Evolutionary conservation across 2,888 invertebrate genomes (phyloP), one percentile per base, ranked within the genome.

Genomic region (Pomacea canaliculata): DNA sequence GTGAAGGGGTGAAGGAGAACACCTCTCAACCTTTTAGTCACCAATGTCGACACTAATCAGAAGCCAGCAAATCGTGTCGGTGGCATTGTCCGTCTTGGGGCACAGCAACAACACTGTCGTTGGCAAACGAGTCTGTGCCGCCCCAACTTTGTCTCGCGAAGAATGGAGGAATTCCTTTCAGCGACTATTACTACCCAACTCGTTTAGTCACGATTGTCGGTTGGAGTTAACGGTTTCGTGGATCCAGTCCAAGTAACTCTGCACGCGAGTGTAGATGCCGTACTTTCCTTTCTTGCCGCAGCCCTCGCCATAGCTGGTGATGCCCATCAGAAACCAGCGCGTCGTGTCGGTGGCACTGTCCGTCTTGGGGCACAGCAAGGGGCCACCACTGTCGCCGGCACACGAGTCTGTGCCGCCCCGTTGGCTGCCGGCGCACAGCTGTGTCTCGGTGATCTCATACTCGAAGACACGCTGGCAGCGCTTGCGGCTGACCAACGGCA

Each of bases 251-350:
- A 96, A 94, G 90, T 96, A 97, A 87, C 96, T 97, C n/a, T 95
- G 93, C 23, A 97, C 95, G 85, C 95, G 94, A 5, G 96, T 96
- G 90, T 98, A 98, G 83, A 98, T 97, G 37, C 98, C 97, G 87
- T 95, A 97, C 90, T 97, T 97, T 81, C 96, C 96, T 76, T 94
- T 94, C 88, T 95, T 94, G 19, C 97, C 97, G 89, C 97, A 98
- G 27, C 97, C 97, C 88, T 97, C 97, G 0, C 97, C 97, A 84
- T 97, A 98, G 88, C 97, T 97, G 0, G 97, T 98, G 79, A 98
- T 96, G 5, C 97, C 98, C 89, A 94, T 93, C 87, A 96, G 92
- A 84, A 94, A 93, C 92, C 92, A 91, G 78, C 90, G 86, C 79
- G 78, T 81, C 8, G 65, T 77, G 1, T 80, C 78, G 60, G 83